Evolutionary conservation across 2,113 vertebrate species (phyloP), one percentile per base, ranked within the genome.

Genomic region (Antennarius striatus): DNA sequence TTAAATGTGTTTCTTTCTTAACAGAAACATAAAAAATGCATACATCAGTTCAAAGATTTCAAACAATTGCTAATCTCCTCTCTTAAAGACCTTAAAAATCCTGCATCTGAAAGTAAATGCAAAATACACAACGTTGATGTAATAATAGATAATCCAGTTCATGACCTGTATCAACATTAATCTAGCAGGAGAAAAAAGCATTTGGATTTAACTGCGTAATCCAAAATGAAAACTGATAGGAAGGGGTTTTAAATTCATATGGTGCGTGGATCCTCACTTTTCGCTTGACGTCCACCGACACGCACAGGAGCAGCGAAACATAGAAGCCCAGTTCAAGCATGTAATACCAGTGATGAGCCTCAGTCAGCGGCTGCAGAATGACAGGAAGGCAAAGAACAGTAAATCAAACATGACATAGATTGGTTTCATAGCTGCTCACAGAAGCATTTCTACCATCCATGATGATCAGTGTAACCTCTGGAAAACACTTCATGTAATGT

Each of bases 301-400:
- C 78, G 0, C 91, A 94, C 48, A 98, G 86, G 8, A 97, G 90
- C 84, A 99, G 88, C 0, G 96, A 97, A 80, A 91, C 69, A 89
- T 98, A 98, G 91, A 97, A 98, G 45, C 93, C 88, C 84, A 98
- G 81, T 75, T 98, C 95, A 77, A 95, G 30, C 63, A 95, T 83
- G 88, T 98, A 99, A 87, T 96, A 99, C 92, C 91, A 95, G 81
- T 92, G 95, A 61, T 97, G 85, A 30, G 85, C 80, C 0, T 89
- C 71, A 0, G 89, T 81, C 63, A 99, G 83, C 0, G 92, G 82
- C 97, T 99, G 83, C 13, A 77, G 75, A 50, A 36, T 1, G 22
- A 70, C 40, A 83, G 17, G 71, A 66, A 17, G 28, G 43, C 8
- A n/a, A 63, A 40, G 46, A 10, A 76, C 39, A 40, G n/a, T 48